phyloP scores from a whole-genome alignment of 2,888 invertebrate genomes.

The Leptarthrus brevirostris region DNA sequence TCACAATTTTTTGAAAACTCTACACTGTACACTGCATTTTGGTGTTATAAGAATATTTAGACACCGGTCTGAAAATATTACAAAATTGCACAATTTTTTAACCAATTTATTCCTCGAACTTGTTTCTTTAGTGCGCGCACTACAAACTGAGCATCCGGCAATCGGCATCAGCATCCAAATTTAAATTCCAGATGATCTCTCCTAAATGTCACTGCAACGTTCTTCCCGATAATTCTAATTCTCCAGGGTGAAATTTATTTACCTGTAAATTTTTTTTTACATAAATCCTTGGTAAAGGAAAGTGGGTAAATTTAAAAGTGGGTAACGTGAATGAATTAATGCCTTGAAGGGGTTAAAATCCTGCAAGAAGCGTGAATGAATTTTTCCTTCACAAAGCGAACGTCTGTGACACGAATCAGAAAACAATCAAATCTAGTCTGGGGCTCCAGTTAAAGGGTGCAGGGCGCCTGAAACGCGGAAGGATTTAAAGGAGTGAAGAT shows the following conservation, averaged over 20 bases:
- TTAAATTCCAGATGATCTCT: conserved; percentile 13
- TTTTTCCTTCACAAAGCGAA: conserved; percentile 21
- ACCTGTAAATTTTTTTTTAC: conserved; percentile 7
- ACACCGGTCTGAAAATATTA: too few relatives aligned
- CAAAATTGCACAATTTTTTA: too few relatives aligned
- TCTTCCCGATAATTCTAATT: conserved; percentile 2
- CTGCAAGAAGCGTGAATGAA: conserved; percentile 12
- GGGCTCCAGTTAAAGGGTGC: neutral
- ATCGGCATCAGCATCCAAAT: neutral
- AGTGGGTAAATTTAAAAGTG: conserved; percentile 9
- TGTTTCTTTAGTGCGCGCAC: too few relatives aligned
- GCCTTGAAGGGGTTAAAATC: conserved; percentile 36
- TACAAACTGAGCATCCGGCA: neutral
- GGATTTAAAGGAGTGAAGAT: conserved; percentile 37
- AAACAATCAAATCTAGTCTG: conserved; percentile 43
- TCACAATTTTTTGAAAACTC: too few relatives aligned
- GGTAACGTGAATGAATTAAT: conserved; percentile 33
- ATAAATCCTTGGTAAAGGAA: conserved; percentile 10
- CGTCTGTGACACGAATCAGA: conserved; percentile 42
- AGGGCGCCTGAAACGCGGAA: neutral
- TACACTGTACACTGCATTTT: too few relatives aligned
- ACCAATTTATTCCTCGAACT: too few relatives aligned
- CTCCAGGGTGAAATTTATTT: conserved; percentile 21
- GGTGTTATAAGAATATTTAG: too few relatives aligned
- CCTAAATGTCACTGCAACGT: neutral